These are phyloP conservation scores for Garra rufa DNA, from an alignment of 2,113 vertebrate genomes.

Conservation along the genomic window DNA sequence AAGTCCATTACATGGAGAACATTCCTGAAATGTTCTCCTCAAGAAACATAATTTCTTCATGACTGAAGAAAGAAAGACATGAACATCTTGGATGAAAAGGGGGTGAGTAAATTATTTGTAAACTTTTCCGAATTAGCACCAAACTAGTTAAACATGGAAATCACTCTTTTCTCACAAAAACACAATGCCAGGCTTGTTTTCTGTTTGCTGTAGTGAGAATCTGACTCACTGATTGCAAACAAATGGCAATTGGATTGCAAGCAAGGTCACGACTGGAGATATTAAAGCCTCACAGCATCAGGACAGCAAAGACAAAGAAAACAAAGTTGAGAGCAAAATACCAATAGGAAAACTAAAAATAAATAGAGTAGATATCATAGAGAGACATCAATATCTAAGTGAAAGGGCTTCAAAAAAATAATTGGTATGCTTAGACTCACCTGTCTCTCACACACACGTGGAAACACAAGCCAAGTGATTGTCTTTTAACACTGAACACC, in stretches of 20 bases:
- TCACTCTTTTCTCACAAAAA: no score
- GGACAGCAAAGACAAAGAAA: neutral
- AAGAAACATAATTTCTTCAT: no score
- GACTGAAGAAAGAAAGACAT: no score
- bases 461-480: neutral
- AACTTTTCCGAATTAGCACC: neutral
- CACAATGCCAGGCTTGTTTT: neutral
- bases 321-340: constrained; percentile 1
- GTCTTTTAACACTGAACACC: neutral
- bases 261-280: constrained; percentile 37
- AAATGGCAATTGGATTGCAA: neutral
- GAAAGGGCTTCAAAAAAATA: neutral
- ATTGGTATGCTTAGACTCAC: neutral
- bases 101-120: no score
- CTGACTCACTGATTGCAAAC: neutral
- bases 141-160: no score
- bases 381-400: neutral
- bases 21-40: no score
- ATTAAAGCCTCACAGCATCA: constrained; percentile 7
- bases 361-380: neutral
- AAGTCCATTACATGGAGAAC: no score
- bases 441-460: neutral
- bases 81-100: no score
- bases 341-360: neutral
- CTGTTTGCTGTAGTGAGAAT: neutral